Evolutionary conservation across 2,113 vertebrate genomes (phyloP).

Genomic region (Chunga burmeisteri): DNA sequence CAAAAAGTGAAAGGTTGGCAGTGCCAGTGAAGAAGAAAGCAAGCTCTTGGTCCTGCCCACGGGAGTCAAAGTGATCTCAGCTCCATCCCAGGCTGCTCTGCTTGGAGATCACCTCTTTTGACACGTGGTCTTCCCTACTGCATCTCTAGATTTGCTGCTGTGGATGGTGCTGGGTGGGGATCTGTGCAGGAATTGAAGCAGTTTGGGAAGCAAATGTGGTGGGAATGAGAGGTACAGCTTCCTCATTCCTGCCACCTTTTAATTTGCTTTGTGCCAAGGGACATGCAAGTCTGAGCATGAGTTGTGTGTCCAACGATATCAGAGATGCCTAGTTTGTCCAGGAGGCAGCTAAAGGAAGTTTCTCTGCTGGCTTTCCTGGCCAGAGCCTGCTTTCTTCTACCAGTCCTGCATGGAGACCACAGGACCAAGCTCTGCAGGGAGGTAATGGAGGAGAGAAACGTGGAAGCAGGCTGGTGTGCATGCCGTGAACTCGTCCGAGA

Average conservation of each 20-base stretch:
- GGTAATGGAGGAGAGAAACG: not conserved
- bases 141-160: not conserved
- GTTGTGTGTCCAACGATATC: not conserved
- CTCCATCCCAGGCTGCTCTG: not conserved
- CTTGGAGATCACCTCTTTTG: not conserved
- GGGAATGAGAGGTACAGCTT: not conserved
- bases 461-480: accelerated
- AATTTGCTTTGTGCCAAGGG: not conserved
- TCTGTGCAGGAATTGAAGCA: not conserved
- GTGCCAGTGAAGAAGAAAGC: no score
- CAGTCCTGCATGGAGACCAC: not conserved
- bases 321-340: not conserved
- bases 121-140: accelerated
- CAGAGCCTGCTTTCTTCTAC: not conserved
- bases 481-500: accelerated
- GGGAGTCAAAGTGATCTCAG: not conserved
- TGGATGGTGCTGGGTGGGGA: not conserved
- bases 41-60: not conserved
- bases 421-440: not conserved
- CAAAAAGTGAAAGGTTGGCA: not conserved
- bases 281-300: not conserved
- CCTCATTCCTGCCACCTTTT: not conserved
- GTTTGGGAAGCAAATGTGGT: not conserved
- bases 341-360: not conserved
- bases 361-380: not conserved